These are phyloP conservation scores for Lutjanus erythropterus DNA, from an alignment of 2,113 vertebrate genomes.

Conservation along the genomic window DNA sequence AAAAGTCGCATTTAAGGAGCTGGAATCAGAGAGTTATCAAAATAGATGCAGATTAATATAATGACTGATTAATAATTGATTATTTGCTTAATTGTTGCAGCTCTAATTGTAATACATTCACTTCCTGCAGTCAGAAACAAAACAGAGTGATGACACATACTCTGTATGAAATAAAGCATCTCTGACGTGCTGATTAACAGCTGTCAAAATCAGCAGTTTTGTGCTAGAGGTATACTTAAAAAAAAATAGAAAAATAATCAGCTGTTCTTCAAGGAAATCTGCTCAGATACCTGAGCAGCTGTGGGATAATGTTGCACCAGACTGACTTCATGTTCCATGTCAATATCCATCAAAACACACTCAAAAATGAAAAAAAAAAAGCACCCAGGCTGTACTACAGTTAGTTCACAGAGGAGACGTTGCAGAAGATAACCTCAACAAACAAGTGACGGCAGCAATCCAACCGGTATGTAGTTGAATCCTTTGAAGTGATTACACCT, in stretches of 20 bases:
- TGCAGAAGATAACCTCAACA: neutral
- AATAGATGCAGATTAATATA: no score
- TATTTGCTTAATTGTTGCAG: no score
- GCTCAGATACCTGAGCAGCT: neutral
- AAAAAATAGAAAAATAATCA: neutral
- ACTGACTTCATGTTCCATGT: slow-evolving; percentile 8
- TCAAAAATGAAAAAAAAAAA: no score
- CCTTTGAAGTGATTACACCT: slow-evolving; percentile 18
- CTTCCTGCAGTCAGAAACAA: no score
- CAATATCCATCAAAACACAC: neutral
- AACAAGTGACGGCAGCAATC: neutral
- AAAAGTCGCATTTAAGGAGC: no score
- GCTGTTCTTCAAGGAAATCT: neutral
- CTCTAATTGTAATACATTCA: no score
- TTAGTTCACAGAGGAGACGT: slow-evolving; percentile 9
- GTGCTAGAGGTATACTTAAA: neutral
- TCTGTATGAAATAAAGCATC: neutral
- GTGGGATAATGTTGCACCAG: neutral
- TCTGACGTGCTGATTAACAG: neutral
- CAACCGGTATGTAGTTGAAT: neutral
- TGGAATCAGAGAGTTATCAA: no score
- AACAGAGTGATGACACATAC: no score
- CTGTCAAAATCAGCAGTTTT: neutral
- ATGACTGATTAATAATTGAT: no score
- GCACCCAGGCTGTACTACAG: neutral